Conservation (phyloP, 2,797 vertebrate genomes). For the Phaenicophaeus curvirostris region DNA sequence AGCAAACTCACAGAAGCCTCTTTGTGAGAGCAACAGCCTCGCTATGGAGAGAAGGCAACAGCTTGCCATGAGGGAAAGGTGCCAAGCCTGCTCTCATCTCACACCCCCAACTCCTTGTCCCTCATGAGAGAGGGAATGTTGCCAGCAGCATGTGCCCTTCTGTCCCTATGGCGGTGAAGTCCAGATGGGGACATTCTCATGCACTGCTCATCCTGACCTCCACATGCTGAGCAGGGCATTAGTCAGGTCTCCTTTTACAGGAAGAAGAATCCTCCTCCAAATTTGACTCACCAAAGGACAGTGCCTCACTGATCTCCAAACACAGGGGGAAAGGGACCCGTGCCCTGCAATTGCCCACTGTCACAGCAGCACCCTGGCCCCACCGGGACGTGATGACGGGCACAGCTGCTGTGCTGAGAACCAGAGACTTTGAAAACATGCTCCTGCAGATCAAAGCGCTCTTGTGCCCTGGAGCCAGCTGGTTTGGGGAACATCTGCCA, state of each 20-base stretch:
- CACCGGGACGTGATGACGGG: rapidly evolving
- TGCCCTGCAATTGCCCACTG: rapidly evolving
- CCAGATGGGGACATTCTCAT: neutral
- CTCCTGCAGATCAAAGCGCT: neutral
- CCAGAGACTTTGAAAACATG: rapidly evolving
- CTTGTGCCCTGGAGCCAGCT: neutral
- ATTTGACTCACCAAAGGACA: neutral
- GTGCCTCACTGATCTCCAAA: neutral
- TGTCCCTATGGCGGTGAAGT: rapidly evolving
- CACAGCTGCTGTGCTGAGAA: rapidly evolving
- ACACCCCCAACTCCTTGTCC: neutral
- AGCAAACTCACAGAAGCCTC: constrained; percentile 16
- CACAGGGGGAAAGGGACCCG: rapidly evolving
- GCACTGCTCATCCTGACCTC: neutral
- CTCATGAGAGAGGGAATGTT: rapidly evolving
- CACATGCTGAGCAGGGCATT: rapidly evolving
- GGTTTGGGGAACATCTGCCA: neutral
- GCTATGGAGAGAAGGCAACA: neutral
- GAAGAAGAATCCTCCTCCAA: neutral
- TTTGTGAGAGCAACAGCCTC: constrained; percentile 25
- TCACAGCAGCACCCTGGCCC: neutral
- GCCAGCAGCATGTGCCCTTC: rapidly evolving
- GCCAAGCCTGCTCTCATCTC: neutral
- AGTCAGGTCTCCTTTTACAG: neutral
- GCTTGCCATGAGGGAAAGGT: neutral